Base-by-base conservation (phyloP, 2,888 invertebrate genomes). In the Auanema sp. region DNA sequence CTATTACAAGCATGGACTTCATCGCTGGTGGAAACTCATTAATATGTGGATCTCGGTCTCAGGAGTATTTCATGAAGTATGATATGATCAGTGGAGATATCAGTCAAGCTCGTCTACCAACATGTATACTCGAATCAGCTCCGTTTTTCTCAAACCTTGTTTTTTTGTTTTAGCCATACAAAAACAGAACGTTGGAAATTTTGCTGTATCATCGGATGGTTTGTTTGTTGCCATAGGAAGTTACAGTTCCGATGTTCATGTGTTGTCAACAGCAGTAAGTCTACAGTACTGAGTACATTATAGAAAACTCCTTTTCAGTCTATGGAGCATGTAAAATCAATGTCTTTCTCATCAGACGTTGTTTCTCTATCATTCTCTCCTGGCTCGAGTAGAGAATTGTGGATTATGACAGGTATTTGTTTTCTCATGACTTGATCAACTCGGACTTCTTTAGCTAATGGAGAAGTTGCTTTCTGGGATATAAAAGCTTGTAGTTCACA, bases 21-120 rank as follows among this genome's bases (percentile, higher is more conserved):
- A 60, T 55, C 24, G 58, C 62, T 25, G 53, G 60, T 24, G 66
- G 68, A 14, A 64, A 65, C 11, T 14, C 68, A 1, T 65, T 70
- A 14, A 63, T 72, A 40, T 72, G 72, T 40, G 69, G 69, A 11
- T 68, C 72, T 1, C 54, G 14, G 16, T 62, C 54, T 16, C 56
- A 66, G 49, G 68, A 72, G 50, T 70, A 72, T 52, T 52, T 72
- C 16, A 70, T 72, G 70, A 51, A 63, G n/a, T 72, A 72, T 51
- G 62, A 72, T 52, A 66, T 70, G 65, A 67, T 68, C 51, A 65
- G 59, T 5, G 64, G 64, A 23, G 40, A 65, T 51, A 60, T 66
- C 4, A 65, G 64, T 0, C 65, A 70, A 25, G n/a, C 66, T 41
- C 58, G 50, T 49, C 47, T 64, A 10, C 69, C 69, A 5, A 57